These are phyloP conservation scores for Ylistrum balloti DNA, from an alignment of 1,140 invertebrate genomes.

Conservation along the genomic window DNA sequence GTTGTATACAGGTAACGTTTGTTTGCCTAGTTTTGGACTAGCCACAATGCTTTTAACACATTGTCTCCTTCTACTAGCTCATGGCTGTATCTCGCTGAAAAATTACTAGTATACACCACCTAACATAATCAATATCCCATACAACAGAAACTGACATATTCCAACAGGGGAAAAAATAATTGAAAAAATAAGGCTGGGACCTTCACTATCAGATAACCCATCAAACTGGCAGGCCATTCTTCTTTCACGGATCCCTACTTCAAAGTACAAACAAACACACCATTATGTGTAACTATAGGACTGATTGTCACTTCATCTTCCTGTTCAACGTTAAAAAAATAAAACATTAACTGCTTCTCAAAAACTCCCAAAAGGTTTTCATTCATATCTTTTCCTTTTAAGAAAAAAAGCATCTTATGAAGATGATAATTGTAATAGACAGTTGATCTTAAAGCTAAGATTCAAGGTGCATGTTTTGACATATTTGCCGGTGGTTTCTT, in stretches of 20 bases:
- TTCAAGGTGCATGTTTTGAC: too few relatives aligned
- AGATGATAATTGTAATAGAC: too few relatives aligned
- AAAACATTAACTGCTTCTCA: not conserved
- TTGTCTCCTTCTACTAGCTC: too few relatives aligned
- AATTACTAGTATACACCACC: too few relatives aligned
- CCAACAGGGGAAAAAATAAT: slow-evolving; percentile 1
- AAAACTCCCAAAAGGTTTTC: not conserved
- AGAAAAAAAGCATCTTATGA: too few relatives aligned
- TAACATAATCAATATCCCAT: not conserved
- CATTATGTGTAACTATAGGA: not conserved
- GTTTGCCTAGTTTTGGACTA: too few relatives aligned
- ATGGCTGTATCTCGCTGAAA: too few relatives aligned
- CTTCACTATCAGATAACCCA: not conserved
- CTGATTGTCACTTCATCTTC: not conserved
- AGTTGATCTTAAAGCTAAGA: too few relatives aligned
- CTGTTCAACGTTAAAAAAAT: not conserved
- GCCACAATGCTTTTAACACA: too few relatives aligned
- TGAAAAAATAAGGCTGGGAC: not conserved
- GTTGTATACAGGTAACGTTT: too few relatives aligned
- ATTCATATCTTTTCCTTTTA: not conserved
- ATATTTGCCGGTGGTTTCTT: too few relatives aligned
- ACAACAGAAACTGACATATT: not conserved
- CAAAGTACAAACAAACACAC: not conserved
- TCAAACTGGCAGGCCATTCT: not conserved
- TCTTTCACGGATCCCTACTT: not conserved